These are phyloP conservation scores for Cercocebus atys DNA, from an alignment of 2,113 vertebrate genomes.

Conservation along the genomic window DNA sequence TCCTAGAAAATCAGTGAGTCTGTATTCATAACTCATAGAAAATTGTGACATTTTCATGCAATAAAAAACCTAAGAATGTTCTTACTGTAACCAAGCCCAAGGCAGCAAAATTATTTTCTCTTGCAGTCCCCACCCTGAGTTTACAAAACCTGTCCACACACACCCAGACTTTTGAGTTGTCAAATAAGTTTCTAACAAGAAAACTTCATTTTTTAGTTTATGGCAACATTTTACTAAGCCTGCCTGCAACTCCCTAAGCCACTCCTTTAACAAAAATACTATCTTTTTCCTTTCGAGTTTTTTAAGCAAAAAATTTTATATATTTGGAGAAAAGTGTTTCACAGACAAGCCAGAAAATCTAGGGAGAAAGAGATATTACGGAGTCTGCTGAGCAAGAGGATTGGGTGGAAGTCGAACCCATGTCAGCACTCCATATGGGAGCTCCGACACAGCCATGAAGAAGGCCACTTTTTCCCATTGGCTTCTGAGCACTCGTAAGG, in stretches of 20 bases:
- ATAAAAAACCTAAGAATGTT: background rate
- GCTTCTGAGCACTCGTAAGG: accelerated
- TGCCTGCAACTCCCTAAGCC: background rate
- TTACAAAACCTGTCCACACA: background rate
- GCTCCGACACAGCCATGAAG: background rate
- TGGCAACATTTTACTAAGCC: background rate
- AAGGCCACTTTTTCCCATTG: background rate
- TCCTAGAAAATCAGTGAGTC: background rate
- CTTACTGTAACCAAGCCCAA: background rate
- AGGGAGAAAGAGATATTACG: background rate
- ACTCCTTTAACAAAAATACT: background rate
- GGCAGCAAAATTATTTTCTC: background rate
- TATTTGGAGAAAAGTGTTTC: background rate
- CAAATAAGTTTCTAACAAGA: background rate
- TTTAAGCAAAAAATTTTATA: background rate
- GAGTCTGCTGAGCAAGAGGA: background rate
- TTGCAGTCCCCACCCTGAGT: background rate
- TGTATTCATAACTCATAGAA: background rate
- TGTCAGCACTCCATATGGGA: accelerated
- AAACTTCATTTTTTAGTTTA: background rate
- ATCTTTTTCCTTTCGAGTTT: background rate
- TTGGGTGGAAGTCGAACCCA: accelerated
- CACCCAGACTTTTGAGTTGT: background rate
- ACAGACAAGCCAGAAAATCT: background rate
- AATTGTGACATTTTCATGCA: background rate